Conservation (phyloP, 2,888 invertebrate genomes). For the Cryptops parisi region DNA sequence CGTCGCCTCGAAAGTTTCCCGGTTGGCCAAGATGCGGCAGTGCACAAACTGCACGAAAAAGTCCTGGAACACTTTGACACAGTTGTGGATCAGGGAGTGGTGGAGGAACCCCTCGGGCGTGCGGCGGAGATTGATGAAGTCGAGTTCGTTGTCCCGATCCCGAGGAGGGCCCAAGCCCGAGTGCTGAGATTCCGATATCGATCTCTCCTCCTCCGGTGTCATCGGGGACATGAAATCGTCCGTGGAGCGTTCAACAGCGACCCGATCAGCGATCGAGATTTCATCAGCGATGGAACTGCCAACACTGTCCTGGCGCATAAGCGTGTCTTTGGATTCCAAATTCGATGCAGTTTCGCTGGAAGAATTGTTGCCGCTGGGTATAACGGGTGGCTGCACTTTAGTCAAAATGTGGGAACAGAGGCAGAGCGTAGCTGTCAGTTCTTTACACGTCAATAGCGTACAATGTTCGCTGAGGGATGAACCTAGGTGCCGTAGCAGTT, state of each 20-base stretch:
- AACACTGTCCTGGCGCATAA: background rate
- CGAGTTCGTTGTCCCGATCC: background rate
- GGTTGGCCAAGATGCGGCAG: conserved; percentile 17
- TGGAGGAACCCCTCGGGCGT: background rate
- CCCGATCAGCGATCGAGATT: background rate
- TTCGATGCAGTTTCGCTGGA: background rate
- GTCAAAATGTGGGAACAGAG: conserved; percentile 57
- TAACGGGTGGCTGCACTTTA: conserved; percentile 47
- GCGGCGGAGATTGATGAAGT: background rate
- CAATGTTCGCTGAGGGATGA: conserved; percentile 44
- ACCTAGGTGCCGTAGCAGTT: conserved; percentile 51
- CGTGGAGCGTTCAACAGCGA: background rate
- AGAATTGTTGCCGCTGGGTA: background rate
- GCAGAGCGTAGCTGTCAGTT: conserved; percentile 48
- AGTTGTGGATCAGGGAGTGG: conserved; percentile 20
- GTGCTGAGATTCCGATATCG: background rate
- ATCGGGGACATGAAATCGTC: background rate
- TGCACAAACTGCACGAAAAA: conserved; percentile 29
- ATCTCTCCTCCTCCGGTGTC: background rate
- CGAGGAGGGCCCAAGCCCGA: background rate
- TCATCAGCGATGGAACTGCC: background rate
- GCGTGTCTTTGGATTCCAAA: background rate
- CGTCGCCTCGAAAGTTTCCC: conserved; percentile 11
- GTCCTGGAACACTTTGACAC: conserved; percentile 29
- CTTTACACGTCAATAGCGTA: conserved; percentile 40